These are phyloP conservation scores for Tautogolabrus adspersus DNA, from an alignment of 2,113 vertebrate genomes.

Conservation along the genomic window DNA sequence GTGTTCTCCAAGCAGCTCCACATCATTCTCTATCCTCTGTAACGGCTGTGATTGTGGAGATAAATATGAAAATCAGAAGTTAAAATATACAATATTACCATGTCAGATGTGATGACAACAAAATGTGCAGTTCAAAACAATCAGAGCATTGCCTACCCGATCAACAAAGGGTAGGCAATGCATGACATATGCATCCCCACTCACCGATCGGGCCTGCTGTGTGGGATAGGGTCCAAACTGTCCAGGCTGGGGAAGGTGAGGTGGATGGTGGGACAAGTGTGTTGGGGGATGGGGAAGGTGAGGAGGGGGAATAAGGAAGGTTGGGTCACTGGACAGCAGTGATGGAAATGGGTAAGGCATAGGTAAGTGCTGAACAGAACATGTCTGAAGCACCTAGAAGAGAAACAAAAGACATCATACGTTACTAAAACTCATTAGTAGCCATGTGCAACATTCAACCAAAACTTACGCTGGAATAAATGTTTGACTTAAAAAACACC, in stretches of 20 bases:
- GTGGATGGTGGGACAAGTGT: constrained; percentile 87
- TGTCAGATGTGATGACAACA: too few species aligned
- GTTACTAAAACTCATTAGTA: neutral
- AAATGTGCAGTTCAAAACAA: too few species aligned
- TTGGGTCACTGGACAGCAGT: constrained; percentile 93
- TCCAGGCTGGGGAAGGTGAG: constrained; percentile 93
- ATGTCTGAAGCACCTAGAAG: constrained; percentile 94
- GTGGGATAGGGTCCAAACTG: constrained; percentile 96
- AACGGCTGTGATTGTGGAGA: constrained; percentile 84
- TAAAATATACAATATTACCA: neutral
- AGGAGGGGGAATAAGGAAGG: constrained; percentile 95
- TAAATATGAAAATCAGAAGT: neutral
- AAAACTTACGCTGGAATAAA: neutral
- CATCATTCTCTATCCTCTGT: constrained; percentile 98
- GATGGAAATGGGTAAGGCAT: constrained; percentile 97
- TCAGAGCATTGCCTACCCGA: neutral
- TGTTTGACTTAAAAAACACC: neutral
- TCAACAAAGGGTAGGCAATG: neutral
- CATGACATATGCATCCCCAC: constrained; percentile 52
- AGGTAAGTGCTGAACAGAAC: constrained; percentile 97
- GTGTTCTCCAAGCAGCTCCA: constrained; percentile 96
- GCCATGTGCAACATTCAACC: neutral
- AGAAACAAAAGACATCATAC: neutral
- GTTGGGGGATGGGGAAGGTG: constrained; percentile 86
- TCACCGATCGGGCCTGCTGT: constrained; percentile 95